These are phyloP conservation scores for Lottia gigantea DNA, from an alignment of 2,888 invertebrate species.

Conservation along the genomic window DNA sequence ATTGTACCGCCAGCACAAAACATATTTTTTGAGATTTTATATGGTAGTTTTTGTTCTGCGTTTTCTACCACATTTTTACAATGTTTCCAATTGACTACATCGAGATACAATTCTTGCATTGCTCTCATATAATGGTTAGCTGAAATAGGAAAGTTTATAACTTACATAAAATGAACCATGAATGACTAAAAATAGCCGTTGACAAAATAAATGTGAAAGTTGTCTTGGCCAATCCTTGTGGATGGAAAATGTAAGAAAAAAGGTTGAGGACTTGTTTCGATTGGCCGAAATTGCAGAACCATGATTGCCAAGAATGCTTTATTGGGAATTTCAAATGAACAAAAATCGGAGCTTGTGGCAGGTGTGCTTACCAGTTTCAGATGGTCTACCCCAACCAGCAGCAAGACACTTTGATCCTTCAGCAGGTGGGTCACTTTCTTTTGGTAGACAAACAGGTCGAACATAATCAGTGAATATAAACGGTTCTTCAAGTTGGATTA, in stretches of 20 bases:
- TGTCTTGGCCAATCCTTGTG: too few relatives aligned
- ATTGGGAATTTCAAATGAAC: too few relatives aligned
- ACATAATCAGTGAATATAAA: conserved; percentile 55
- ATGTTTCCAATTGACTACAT: conserved; percentile 41
- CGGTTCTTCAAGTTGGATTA: conserved; percentile 46
- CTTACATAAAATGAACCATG: too few relatives aligned
- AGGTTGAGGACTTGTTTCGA: too few relatives aligned
- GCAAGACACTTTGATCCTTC: conserved; percentile 51
- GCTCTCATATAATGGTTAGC: conserved; percentile 48
- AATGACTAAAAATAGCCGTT: too few relatives aligned
- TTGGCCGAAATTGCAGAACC: too few relatives aligned
- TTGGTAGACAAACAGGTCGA: conserved; percentile 53
- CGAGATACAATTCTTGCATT: conserved; percentile 47
- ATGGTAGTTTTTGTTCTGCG: conserved; percentile 39
- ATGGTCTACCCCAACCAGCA: conserved; percentile 54
- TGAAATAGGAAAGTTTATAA: conserved; percentile 22
- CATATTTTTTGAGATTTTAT: conserved; percentile 49
- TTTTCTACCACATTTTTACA: conserved; percentile 41
- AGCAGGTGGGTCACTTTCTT: conserved; percentile 30
- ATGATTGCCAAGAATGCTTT: too few relatives aligned
- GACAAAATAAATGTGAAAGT: too few relatives aligned
- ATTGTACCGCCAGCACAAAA: conserved; percentile 56
- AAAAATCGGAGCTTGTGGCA: too few relatives aligned
- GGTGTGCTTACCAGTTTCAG: conserved; percentile 37
- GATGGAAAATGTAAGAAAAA: too few relatives aligned